phyloP scores from a whole-genome alignment of 2,888 invertebrate species.

The Drosophila robusta region DNA sequence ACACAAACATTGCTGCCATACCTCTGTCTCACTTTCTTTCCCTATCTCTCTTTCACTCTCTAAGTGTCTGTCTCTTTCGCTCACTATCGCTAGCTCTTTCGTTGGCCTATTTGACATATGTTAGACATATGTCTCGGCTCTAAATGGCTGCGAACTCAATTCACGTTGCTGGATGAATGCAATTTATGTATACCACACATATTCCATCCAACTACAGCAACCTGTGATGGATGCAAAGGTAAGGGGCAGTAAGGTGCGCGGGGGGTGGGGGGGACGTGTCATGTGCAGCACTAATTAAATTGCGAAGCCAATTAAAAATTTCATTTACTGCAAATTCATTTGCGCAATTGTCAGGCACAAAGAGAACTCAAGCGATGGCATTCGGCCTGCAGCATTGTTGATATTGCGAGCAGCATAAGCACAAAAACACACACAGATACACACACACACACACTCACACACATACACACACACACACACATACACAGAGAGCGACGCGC shows the following conservation, averaged over 20 bases:
- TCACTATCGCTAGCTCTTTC: background rate
- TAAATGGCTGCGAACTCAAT: constrained; percentile 25
- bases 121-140: constrained; percentile 49
- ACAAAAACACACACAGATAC: constrained; percentile 5
- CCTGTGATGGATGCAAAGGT: too few species aligned
- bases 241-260: background rate
- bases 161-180: constrained; percentile 44
- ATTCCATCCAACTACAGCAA: background rate
- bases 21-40: background rate
- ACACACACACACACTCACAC: constrained; percentile 15
- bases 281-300: constrained; percentile 30
- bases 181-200: constrained; percentile 53
- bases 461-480: background rate
- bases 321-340: constrained; percentile 43
- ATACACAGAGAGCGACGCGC: constrained; percentile 15
- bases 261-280: background rate
- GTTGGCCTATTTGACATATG: constrained; percentile 52
- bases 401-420: constrained; percentile 38
- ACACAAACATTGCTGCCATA: constrained; percentile 2
- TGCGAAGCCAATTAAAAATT: constrained; percentile 49
- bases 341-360: constrained; percentile 12
- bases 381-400: constrained; percentile 44
- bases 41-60: background rate
- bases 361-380: background rate
- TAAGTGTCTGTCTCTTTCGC: background rate